Conservation (phyloP, 2,113 vertebrate genomes). For the Percina caprodes region DNA sequence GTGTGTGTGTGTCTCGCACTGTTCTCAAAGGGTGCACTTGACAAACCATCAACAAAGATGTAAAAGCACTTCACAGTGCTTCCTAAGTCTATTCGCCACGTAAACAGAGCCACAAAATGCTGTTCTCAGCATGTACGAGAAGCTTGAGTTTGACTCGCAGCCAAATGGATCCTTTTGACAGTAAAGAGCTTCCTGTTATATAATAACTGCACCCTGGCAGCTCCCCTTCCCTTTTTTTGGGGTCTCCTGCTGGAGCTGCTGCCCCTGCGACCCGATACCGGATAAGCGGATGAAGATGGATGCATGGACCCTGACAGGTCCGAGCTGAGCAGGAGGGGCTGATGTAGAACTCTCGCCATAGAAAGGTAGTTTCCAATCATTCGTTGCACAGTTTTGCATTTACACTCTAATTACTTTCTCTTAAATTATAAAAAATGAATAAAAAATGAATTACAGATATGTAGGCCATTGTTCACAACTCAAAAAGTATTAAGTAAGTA, state of each 20-base stretch:
- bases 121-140: slow-evolving; percentile 28
- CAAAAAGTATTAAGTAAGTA: too few relatives aligned
- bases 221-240: too few relatives aligned
- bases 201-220: background rate
- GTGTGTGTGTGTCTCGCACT: background rate
- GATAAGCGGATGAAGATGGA: too few relatives aligned
- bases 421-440: too few relatives aligned
- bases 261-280: too few relatives aligned
- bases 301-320: background rate
- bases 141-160: slow-evolving; percentile 23
- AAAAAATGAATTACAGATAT: too few relatives aligned
- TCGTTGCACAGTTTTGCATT: background rate
- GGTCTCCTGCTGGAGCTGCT: too few relatives aligned
- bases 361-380: background rate
- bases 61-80: slow-evolving; percentile 30
- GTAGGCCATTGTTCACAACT: too few relatives aligned
- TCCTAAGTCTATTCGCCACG: background rate
- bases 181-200: slow-evolving; percentile 24
- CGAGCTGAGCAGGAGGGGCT: slow-evolving; percentile 13
- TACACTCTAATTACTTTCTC: too few relatives aligned
- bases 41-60: slow-evolving; percentile 18
- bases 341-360: slow-evolving; percentile 24
- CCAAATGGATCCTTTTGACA: slow-evolving; percentile 12
- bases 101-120: slow-evolving; percentile 18
- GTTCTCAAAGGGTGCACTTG: slow-evolving; percentile 23